Percentiles rank a stretch among this genome's conserved stretches.
Conservation (phyloP, 2,888 invertebrate species). For the Itoplectis maculator region DNA sequence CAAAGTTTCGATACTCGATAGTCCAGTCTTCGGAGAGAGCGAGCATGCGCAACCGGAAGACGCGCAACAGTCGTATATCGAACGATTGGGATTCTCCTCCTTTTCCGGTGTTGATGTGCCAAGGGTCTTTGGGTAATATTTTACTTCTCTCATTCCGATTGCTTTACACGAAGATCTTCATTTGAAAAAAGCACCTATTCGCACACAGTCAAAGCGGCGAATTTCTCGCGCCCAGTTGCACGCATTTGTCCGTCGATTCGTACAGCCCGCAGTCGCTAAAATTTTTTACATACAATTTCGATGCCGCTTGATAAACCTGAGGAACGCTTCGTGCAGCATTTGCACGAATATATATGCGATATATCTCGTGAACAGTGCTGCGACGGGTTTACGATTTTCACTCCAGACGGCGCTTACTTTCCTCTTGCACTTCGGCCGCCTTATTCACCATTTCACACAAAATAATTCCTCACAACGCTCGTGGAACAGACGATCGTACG, state of each 20-base stretch:
- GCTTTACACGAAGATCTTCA: constrained; percentile 73
- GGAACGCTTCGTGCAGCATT: constrained; percentile 21
- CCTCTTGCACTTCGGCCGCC: constrained; percentile 6
- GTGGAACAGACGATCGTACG: constrained; percentile 48
- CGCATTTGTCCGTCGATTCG: constrained; percentile 18
- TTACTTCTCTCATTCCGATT: constrained; percentile 81
- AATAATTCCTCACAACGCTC: constrained; percentile 51
- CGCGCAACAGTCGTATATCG: constrained; percentile 73
- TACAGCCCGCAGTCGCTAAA: constrained; percentile 5
- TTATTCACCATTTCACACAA: constrained; percentile 49
- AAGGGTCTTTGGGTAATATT: constrained; percentile 81
- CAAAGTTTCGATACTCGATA: constrained; percentile 4
- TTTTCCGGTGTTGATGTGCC: constrained; percentile 81
- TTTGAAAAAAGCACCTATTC: constrained; percentile 38
- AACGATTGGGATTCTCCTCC: constrained; percentile 72
- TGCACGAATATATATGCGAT: not conserved
- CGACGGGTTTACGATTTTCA: constrained; percentile 55
- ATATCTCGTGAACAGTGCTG: not conserved
- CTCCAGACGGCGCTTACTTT: constrained; percentile 54
- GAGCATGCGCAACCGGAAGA: constrained; percentile 68
- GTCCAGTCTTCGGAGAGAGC: not conserved
- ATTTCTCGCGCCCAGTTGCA: constrained; percentile 28
- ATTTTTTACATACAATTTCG: constrained; percentile 22
- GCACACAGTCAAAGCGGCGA: constrained; percentile 36
- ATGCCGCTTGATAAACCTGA: constrained; percentile 44